These are phyloP conservation scores for Aethina tumida DNA, from an alignment of 1,140 invertebrate genomes.

Conservation along the genomic window DNA sequence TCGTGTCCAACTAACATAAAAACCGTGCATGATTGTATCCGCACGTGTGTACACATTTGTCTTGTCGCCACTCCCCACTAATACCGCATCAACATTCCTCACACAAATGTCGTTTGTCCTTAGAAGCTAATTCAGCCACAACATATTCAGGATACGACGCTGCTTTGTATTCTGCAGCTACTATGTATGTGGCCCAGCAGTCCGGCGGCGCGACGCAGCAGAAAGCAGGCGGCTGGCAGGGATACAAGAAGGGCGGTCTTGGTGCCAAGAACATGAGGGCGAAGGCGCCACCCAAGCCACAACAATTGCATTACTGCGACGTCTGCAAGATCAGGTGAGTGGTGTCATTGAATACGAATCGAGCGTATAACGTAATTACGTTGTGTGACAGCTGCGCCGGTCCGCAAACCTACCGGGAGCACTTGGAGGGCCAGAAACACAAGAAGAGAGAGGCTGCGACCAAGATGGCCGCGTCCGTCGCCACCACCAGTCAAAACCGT, in stretches of 20 bases:
- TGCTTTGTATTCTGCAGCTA: conserved; percentile 86
- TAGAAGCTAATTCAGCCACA: conserved; percentile 47
- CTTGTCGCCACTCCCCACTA: too few relatives aligned
- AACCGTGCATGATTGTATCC: too few relatives aligned
- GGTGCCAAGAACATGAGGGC: conserved; percentile 55
- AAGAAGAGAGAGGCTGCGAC: conserved; percentile 94
- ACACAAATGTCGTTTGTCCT: conserved; percentile 9
- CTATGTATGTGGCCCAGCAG: conserved; percentile 83
- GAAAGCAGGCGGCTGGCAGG: conserved; percentile 56
- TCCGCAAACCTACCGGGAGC: conserved; percentile 84
- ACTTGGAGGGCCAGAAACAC: conserved; percentile 96
- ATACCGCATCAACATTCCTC: too few relatives aligned
- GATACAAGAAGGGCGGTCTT: conserved; percentile 58
- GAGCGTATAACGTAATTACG: neutral
- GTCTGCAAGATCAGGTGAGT: conserved; percentile 91
- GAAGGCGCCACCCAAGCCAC: conserved; percentile 77
- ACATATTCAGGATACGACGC: conserved; percentile 79
- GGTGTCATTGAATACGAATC: neutral
- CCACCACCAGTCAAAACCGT: conserved; percentile 41
- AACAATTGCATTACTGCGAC: conserved; percentile 90
- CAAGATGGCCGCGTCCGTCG: conserved; percentile 56
- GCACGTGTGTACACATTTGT: too few relatives aligned
- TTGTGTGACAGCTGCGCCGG: conserved; percentile 31
- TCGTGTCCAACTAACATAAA: too few relatives aligned
- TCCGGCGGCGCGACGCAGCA: conserved; percentile 44